These are phyloP conservation scores for Drosophila barbarae DNA, from an alignment of 2,888 invertebrate genomes.

Conservation along the genomic window DNA sequence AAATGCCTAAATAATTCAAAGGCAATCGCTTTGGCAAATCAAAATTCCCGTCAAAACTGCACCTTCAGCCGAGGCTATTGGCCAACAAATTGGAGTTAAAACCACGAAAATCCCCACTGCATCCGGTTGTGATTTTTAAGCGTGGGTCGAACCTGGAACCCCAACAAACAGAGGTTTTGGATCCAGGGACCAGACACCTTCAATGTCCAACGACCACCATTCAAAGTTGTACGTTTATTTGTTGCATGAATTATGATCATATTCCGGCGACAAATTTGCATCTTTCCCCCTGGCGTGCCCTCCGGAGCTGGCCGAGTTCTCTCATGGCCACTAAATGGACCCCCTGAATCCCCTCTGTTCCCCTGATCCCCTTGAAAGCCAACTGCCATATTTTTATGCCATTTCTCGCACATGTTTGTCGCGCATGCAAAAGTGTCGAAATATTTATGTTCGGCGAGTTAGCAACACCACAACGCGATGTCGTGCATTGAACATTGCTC, in stretches of 20 bases:
- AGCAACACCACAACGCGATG: constrained; percentile 57
- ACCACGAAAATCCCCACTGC: constrained; percentile 17
- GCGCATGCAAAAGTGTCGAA: constrained; percentile 74
- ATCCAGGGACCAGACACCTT: constrained; percentile 14
- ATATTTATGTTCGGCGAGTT: constrained; percentile 74
- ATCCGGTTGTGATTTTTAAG: constrained; percentile 38
- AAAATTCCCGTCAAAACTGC: constrained; percentile 23
- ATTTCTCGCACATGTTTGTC: constrained; percentile 64
- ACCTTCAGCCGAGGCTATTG: constrained; percentile 1
- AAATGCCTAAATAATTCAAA: neutral
- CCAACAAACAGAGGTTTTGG: neutral
- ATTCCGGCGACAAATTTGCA: constrained; percentile 72
- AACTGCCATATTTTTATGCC: constrained; percentile 75
- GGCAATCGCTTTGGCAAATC: constrained; percentile 33
- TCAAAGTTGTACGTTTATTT: constrained; percentile 69
- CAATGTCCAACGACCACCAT: constrained; percentile 30
- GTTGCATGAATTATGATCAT: constrained; percentile 78
- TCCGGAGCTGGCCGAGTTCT: constrained; percentile 16
- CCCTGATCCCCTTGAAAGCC: neutral
- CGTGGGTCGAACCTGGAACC: constrained; percentile 39
- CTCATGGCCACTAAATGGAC: constrained; percentile 54
- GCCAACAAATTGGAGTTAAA: constrained; percentile 29
- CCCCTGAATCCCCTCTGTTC: constrained; percentile 34
- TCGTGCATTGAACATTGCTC: constrained; percentile 69
- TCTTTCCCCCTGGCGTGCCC: constrained; percentile 21